Evolutionary conservation across 2,888 invertebrate genomes (phyloP).

Genomic region (Sarcophaga caerulescens): DNA sequence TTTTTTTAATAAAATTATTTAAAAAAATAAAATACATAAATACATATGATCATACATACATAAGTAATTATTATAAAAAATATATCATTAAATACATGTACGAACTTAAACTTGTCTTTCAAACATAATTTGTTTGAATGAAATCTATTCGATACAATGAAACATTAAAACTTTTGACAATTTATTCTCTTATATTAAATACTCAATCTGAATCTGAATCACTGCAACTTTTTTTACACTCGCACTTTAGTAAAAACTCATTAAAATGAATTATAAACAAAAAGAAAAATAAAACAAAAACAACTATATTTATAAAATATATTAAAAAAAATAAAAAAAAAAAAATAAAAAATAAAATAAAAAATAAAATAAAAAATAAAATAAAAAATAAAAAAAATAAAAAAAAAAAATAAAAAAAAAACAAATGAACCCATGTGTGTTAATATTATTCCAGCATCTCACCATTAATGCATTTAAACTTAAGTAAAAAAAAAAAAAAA

Average conservation of each 20-base stretch:
- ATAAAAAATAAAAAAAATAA: not conserved
- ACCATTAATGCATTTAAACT: no score
- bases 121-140: no score
- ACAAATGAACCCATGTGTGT: no score
- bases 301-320: not conserved
- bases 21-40: not conserved
- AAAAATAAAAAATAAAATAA: no score
- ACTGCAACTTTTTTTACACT: constrained; percentile 48
- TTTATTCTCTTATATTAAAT: not conserved
- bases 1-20: constrained; percentile 3
- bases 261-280: not conserved
- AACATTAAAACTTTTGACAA: not conserved
- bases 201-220: constrained; percentile 9
- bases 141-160: not conserved
- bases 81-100: no score
- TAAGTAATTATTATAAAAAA: no score
- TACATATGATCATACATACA: no score
- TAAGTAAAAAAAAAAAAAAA: no score
- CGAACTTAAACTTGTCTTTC: no score
- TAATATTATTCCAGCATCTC: no score
- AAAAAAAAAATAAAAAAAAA: no score
- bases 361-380: not conserved
- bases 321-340: not conserved
- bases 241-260: constrained; percentile 31
- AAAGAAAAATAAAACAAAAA: not conserved